Conservation (phyloP, 2,113 vertebrate genomes). For the Myodes glareolus region DNA sequence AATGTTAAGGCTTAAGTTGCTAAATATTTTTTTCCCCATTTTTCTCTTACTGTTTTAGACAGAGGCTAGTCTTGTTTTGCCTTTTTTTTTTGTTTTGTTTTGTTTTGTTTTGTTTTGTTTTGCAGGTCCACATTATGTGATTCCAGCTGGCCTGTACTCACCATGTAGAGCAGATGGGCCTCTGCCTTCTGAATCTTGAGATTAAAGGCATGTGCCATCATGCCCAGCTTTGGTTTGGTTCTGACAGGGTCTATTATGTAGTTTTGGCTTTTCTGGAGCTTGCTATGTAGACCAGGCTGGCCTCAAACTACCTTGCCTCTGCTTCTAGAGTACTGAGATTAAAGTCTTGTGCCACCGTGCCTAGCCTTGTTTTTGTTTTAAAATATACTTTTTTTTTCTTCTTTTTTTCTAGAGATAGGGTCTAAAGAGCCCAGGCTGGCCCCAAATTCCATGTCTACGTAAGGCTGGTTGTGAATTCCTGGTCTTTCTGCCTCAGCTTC, state of each 20-base stretch:
- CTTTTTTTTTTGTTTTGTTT: not conserved
- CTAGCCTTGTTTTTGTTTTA: not conserved
- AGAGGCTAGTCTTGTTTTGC: not conserved
- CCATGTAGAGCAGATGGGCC: not conserved
- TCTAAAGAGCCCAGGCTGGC: not conserved
- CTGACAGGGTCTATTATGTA: not conserved
- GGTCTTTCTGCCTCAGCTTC: not conserved
- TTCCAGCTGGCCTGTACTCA: not conserved
- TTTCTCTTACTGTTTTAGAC: not conserved
- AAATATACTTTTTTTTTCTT: not conserved
- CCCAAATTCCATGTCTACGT: not conserved
- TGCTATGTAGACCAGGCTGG: not conserved
- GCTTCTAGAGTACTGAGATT: not conserved
- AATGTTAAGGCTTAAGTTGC: slow-evolving; percentile 59
- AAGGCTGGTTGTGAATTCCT: not conserved
- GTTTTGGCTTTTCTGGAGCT: not conserved
- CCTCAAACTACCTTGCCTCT: not conserved
- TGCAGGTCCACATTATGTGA: not conserved
- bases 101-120: not conserved
- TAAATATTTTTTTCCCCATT: slow-evolving; percentile 1
- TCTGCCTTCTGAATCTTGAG: not conserved
- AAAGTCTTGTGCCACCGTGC: not conserved
- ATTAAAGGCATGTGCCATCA: not conserved
- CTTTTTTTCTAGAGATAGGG: not conserved
- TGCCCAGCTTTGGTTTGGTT: not conserved